Conservation (phyloP, 2,113 vertebrate genomes). For the Fregata magnificens region DNA sequence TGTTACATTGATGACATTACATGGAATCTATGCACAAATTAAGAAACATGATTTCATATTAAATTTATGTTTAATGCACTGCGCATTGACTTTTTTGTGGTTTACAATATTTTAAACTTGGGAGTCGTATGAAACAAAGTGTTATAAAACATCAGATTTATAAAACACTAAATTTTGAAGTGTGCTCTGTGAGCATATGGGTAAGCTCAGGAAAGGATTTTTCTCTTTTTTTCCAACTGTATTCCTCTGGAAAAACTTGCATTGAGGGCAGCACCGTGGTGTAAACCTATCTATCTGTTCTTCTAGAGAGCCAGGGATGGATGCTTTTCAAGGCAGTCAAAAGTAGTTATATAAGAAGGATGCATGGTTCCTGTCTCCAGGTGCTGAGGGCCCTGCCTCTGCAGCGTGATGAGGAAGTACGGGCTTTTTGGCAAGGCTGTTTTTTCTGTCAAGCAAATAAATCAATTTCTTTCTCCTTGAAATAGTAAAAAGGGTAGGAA, state of each 20-base stretch:
- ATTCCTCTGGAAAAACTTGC: constrained; percentile 6
- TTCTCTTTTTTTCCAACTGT: background rate
- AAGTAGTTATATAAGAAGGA: background rate
- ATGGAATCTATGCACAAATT: background rate
- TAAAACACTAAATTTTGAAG: background rate
- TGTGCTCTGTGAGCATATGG: background rate
- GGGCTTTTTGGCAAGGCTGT: background rate
- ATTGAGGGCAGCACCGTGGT: background rate
- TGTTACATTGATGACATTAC: background rate
- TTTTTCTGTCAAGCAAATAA: background rate
- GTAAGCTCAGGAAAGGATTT: background rate
- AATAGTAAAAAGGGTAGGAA: background rate
- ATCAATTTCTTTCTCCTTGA: background rate
- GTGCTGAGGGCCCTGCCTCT: background rate
- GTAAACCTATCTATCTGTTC: background rate
- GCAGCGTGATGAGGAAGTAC: background rate
- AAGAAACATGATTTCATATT: background rate
- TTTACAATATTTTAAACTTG: background rate
- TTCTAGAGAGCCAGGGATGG: background rate
- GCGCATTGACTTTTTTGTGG: background rate
- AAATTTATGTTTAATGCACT: background rate
- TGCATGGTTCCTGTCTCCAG: background rate
- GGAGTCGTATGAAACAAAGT: background rate
- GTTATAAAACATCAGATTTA: background rate
- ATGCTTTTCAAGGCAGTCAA: background rate